These are phyloP conservation scores for Pyrgilauda ruficollis DNA, from an alignment of 2,113 vertebrate genomes.

Conservation along the genomic window DNA sequence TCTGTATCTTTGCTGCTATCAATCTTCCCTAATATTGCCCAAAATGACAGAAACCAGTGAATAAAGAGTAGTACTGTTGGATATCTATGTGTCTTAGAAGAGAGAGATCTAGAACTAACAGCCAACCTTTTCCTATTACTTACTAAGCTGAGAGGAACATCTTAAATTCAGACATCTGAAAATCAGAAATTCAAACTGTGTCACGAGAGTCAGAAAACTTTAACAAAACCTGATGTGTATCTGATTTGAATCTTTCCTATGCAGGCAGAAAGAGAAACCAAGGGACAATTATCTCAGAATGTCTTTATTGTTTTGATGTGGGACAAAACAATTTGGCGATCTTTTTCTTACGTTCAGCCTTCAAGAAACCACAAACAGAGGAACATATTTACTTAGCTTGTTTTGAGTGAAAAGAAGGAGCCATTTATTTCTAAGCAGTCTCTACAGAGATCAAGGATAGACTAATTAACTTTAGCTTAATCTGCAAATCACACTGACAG, in stretches of 20 bases:
- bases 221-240: neutral
- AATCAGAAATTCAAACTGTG: neutral
- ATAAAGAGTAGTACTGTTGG: neutral
- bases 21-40: neutral
- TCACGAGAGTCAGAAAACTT: neutral
- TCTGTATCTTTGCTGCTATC: neutral
- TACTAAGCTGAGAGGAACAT: neutral
- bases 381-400: neutral
- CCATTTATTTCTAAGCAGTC: neutral
- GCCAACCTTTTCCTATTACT: neutral
- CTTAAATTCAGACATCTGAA: neutral
- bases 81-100: neutral
- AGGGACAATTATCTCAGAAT: neutral
- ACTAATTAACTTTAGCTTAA: constrained; percentile 21
- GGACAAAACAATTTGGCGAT: neutral
- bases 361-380: neutral
- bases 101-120: neutral
- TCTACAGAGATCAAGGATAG: neutral
- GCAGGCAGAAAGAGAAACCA: neutral
- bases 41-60: neutral
- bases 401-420: neutral
- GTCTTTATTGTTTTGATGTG: neutral
- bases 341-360: neutral
- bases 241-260: neutral
- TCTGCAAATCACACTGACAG: constrained; percentile 8